Conservation (phyloP, 2,888 invertebrate species). For the Anoplius nigerrimus region DNA sequence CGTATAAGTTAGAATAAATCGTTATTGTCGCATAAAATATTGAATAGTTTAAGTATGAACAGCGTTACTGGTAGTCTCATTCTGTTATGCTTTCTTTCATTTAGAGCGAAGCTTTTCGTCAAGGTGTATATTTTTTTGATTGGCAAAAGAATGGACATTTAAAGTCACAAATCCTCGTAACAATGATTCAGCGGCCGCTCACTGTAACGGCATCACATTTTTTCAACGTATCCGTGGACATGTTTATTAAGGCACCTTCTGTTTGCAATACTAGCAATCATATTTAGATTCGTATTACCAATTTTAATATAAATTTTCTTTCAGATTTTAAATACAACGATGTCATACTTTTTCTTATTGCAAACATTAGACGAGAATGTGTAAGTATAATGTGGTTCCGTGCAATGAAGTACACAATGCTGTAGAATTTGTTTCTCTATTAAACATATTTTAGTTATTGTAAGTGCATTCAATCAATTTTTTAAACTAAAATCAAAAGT, state of each 20-base stretch:
- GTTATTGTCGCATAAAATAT: neutral
- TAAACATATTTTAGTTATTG: too few species aligned
- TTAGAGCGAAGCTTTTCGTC: neutral
- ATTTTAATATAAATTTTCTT: constrained; percentile 8
- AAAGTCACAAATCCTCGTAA: constrained; percentile 1
- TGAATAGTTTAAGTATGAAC: too few species aligned
- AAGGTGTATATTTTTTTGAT: constrained; percentile 14
- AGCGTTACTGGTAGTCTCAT: too few species aligned
- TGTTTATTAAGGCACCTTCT: constrained; percentile 28
- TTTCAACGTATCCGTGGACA: constrained; percentile 25
- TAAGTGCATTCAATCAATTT: too few species aligned
- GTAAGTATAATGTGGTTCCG: too few species aligned
- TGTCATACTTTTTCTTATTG: constrained; percentile 28
- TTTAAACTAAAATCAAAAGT: too few species aligned
- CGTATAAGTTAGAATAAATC: neutral
- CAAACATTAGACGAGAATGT: constrained; percentile 18
- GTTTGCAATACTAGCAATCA: too few species aligned
- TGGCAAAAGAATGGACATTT: constrained; percentile 7
- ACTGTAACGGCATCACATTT: constrained; percentile 13
- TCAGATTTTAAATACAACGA: constrained; percentile 20
- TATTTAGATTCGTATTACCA: neutral
- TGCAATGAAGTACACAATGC: too few species aligned
- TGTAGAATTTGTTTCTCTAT: too few species aligned
- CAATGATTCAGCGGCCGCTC: constrained; percentile 13
- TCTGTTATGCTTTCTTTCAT: neutral